These are phyloP conservation scores for Enteromius mattozi DNA, from an alignment of 2,797 vertebrate genomes.

Conservation along the genomic window DNA sequence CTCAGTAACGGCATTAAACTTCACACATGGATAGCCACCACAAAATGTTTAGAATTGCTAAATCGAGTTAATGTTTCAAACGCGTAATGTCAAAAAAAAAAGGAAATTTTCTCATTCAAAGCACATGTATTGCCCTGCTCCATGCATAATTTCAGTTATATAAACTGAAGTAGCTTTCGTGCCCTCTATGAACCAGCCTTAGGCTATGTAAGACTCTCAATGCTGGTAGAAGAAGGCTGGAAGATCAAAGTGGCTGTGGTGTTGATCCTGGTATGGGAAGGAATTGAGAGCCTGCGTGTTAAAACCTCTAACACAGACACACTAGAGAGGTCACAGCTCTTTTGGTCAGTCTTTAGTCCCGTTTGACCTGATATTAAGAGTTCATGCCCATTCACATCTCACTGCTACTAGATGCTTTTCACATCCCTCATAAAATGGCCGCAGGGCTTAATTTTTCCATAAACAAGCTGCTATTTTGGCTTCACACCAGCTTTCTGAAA, in stretches of 20 bases:
- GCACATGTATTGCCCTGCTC: conserved; percentile 22
- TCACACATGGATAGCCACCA: conserved; percentile 8
- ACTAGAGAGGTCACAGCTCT: conserved; percentile 35
- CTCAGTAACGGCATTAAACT: conserved; percentile 5
- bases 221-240: conserved; percentile 64
- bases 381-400: conserved; percentile 60
- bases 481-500: conserved; percentile 17
- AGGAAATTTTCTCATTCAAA: conserved; percentile 28
- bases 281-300: conserved; percentile 76
- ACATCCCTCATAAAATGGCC: conserved; percentile 12
- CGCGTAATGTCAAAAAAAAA: neutral
- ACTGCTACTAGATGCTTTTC: conserved; percentile 45
- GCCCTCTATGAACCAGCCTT: conserved; percentile 48
- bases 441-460: neutral
- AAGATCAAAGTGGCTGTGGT: conserved; percentile 71
- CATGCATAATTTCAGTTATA: conserved; percentile 68
- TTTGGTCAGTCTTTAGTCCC: conserved; percentile 66
- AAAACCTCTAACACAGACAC: conserved; percentile 67
- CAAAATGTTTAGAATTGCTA: conserved; percentile 19
- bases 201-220: conserved; percentile 47
- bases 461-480: neutral
- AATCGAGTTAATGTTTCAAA: conserved; percentile 5
- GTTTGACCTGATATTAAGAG: conserved; percentile 63
- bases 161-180: conserved; percentile 61
- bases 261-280: conserved; percentile 72